These are phyloP conservation scores for Ctenoplectra terminalis DNA, from an alignment of 1,140 invertebrate genomes.

Conservation along the genomic window DNA sequence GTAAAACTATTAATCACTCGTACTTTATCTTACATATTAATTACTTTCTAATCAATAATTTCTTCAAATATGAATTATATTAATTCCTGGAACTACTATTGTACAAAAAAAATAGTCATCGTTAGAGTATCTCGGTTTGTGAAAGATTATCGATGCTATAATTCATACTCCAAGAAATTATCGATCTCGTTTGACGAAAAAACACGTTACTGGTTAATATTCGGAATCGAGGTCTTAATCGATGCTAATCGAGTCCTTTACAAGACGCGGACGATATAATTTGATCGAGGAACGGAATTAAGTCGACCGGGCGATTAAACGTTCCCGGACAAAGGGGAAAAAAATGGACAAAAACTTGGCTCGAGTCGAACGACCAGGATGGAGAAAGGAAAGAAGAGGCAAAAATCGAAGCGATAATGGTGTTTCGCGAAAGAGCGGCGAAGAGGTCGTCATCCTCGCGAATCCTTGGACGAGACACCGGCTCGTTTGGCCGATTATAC, in stretches of 20 bases:
- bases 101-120: no score
- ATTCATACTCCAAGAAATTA: no score
- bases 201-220: no score
- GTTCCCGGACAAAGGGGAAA: neutral
- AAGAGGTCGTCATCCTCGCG: constrained; percentile 19
- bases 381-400: neutral
- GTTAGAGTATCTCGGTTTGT: no score
- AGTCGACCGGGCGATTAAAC: constrained; percentile 43
- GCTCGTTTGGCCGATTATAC: constrained; percentile 12
- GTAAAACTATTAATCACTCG: no score
- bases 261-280: constrained; percentile 14
- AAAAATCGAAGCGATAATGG: constrained; percentile 26
- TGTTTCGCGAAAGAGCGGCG: neutral
- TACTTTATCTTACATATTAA: no score
- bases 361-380: neutral
- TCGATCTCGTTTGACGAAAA: no score
- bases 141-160: no score
- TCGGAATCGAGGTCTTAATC: no score
- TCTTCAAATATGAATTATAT: no score
- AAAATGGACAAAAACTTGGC: constrained; percentile 18
- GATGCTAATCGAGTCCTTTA: constrained; percentile 42
- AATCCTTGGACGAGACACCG: neutral
- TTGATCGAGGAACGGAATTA: constrained; percentile 8
- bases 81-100: no score
- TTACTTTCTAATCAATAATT: no score